Conservation (phyloP, 92 coral and sea anemone species). For the Paragorgia papillata region DNA sequence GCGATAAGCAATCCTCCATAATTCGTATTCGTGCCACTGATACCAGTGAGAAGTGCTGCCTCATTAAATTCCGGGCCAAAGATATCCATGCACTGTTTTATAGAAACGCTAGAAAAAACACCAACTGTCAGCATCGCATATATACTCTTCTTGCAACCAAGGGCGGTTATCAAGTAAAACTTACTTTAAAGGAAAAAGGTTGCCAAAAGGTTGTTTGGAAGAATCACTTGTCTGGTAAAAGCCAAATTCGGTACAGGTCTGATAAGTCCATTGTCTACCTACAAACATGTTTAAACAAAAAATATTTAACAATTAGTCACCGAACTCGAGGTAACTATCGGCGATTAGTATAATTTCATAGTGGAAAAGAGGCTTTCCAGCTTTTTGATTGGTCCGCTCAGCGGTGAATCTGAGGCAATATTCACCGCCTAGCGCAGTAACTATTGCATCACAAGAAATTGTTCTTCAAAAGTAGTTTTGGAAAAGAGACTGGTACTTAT, state of each 20-base stretch:
- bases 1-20: slow-evolving; percentile 92
- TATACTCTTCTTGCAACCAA: not conserved
- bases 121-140: not conserved
- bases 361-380: too few relatives aligned
- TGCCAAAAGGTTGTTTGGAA: slow-evolving; percentile 86
- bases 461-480: too few relatives aligned
- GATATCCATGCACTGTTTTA: slow-evolving; percentile 93
- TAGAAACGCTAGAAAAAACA: slow-evolving; percentile 57
- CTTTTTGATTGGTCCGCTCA: too few relatives aligned
- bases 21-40: slow-evolving; percentile 85
- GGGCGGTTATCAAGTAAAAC: slow-evolving; percentile 2
- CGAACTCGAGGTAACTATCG: too few relatives aligned
- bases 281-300: not conserved
- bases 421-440: too few relatives aligned
- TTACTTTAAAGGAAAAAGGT: slow-evolving; percentile 88
- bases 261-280: slow-evolving; percentile 97
- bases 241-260: slow-evolving; percentile 98
- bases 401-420: too few relatives aligned
- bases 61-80: slow-evolving; percentile 78
- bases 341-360: too few relatives aligned
- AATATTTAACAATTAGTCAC: too few relatives aligned
- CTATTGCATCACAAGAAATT: too few relatives aligned
- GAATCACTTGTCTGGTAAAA: slow-evolving; percentile 94
- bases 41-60: slow-evolving; percentile 73
- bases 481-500: too few relatives aligned